These are phyloP conservation scores for Drosophila burlai DNA, from an alignment of 1,140 invertebrate genomes.

Conservation along the genomic window DNA sequence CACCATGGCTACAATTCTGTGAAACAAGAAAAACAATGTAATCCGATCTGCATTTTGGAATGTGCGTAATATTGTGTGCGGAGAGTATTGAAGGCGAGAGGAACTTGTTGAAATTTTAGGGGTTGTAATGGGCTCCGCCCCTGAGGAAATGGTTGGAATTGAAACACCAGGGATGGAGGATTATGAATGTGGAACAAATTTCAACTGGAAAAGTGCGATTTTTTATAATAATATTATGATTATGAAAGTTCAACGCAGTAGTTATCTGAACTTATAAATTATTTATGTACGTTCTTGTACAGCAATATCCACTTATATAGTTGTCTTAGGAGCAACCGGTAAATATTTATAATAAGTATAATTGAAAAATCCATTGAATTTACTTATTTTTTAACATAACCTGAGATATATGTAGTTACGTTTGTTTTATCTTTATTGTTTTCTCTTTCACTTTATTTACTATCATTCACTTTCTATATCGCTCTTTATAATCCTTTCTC, in stretches of 20 bases:
- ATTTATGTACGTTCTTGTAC: too few relatives aligned
- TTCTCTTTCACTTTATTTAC: background rate
- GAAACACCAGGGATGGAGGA: conserved; percentile 5
- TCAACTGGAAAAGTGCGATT: background rate
- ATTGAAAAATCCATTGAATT: too few relatives aligned
- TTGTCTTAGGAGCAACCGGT: too few relatives aligned
- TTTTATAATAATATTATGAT: too few relatives aligned
- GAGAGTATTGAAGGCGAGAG: background rate
- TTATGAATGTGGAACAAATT: conserved; percentile 28
- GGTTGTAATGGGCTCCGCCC: conserved; percentile 61
- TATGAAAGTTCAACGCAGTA: too few relatives aligned
- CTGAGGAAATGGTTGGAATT: conserved; percentile 12
- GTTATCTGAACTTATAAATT: too few relatives aligned
- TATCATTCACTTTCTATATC: background rate
- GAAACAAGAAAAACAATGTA: conserved; percentile 72
- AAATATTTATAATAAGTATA: too few relatives aligned
- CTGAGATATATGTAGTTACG: too few relatives aligned
- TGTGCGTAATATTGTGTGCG: conserved; percentile 63
- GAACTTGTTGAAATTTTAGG: conserved; percentile 27
- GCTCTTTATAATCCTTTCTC: background rate
- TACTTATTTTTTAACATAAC: too few relatives aligned
- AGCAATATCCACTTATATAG: too few relatives aligned
- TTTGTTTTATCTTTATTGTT: too few relatives aligned
- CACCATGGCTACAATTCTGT: conserved; percentile 48
- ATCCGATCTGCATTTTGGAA: conserved; percentile 54